A percentile compares a stretch with the other conserved stretches of the same genome.
phyloP scores from a whole-genome alignment of 2,113 vertebrate genomes.

The Athene noctua region DNA sequence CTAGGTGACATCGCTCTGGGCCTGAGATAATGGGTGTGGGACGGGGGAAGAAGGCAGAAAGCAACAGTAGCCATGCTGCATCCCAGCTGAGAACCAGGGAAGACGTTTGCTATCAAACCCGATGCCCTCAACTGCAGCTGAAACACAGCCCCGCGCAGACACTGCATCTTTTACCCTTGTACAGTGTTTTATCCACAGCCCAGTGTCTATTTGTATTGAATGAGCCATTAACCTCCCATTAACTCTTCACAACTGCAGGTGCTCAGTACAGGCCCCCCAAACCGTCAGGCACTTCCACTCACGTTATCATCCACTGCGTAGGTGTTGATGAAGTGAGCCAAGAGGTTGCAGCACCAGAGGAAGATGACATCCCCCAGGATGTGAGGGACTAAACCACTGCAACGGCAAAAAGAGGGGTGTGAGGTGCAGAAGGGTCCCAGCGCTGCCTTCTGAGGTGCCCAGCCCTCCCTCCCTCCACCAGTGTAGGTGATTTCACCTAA shows the following conservation, averaged over 20 bases:
- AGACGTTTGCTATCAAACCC: not conserved
- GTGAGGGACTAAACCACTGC: slow-evolving; percentile 85
- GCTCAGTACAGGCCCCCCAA: not conserved
- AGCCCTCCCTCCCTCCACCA: not conserved
- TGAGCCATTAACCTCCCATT: not conserved
- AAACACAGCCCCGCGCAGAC: not conserved
- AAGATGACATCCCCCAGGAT: slow-evolving; percentile 88
- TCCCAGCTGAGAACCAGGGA: not conserved
- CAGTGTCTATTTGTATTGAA: not conserved
- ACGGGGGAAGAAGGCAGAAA: not conserved
- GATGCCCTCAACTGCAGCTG: not conserved
- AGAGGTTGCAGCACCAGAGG: slow-evolving; percentile 90
- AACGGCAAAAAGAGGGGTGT: slow-evolving; percentile 42
- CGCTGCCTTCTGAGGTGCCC: not conserved
- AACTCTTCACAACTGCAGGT: not conserved
- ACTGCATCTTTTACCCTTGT: not conserved
- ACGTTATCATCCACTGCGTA: slow-evolving; percentile 88
- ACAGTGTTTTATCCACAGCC: not conserved
- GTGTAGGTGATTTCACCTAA: too few species aligned
- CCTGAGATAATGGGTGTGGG: rapidly evolving
- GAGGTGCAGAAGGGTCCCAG: not conserved
- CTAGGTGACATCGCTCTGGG: not conserved
- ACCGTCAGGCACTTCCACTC: slow-evolving; percentile 65
- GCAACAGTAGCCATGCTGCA: rapidly evolving
- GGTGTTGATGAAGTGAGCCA: slow-evolving; percentile 90